phyloP scores from a whole-genome alignment of 2,888 invertebrate species.

The Leucozona laternaria region DNA sequence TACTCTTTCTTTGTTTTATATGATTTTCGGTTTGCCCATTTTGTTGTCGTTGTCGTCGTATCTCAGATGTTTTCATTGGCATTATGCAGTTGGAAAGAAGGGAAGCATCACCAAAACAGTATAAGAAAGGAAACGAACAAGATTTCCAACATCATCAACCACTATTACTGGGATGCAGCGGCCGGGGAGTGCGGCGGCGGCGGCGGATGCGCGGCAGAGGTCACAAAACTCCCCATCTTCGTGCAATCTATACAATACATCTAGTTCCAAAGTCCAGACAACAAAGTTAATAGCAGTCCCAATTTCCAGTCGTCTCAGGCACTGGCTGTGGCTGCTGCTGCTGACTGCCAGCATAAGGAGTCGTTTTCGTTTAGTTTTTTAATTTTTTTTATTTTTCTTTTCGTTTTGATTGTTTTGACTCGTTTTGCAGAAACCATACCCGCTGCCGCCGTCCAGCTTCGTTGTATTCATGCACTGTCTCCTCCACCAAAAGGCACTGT shows the following conservation, averaged over 20 bases:
- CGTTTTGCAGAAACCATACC: slow-evolving; percentile 27
- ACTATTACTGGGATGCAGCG: neutral
- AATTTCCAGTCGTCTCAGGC: slow-evolving; percentile 30
- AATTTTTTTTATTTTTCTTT: slow-evolving; percentile 29
- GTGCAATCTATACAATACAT: slow-evolving; percentile 47
- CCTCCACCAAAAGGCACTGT: slow-evolving; percentile 35
- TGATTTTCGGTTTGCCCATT: slow-evolving; percentile 24
- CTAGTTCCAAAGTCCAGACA: slow-evolving; percentile 64
- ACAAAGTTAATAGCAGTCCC: slow-evolving; percentile 63
- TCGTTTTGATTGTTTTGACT: slow-evolving; percentile 69
- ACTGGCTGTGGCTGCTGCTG: slow-evolving; percentile 13
- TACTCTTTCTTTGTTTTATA: slow-evolving; percentile 13
- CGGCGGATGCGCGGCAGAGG: neutral
- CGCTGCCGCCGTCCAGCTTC: neutral
- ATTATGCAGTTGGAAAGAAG: slow-evolving; percentile 11
- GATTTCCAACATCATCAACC: slow-evolving; percentile 30
- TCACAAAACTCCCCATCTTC: slow-evolving; percentile 33
- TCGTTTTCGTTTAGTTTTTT: slow-evolving; percentile 39
- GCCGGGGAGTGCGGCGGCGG: neutral
- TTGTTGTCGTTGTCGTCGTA: neutral
- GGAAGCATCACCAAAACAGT: slow-evolving; percentile 16
- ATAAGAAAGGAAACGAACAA: slow-evolving; percentile 46
- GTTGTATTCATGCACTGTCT: neutral
- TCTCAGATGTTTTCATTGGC: slow-evolving; percentile 36
- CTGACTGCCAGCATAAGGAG: slow-evolving; percentile 40